These are phyloP conservation scores for Saccopteryx leptura DNA, from an alignment of 2,113 vertebrate genomes.

Conservation along the genomic window DNA sequence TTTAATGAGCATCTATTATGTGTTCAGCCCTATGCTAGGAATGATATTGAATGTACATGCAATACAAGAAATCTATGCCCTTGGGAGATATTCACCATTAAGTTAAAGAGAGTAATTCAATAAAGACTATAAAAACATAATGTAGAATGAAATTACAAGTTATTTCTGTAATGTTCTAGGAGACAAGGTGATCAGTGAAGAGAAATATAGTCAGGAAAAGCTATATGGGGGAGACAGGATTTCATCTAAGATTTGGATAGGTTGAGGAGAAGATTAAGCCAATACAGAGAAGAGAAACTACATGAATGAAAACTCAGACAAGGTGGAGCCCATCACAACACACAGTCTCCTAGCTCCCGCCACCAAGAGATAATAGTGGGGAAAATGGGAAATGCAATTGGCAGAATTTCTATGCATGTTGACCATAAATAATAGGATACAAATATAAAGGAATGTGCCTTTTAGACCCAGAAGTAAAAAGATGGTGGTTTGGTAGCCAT, in stretches of 20 bases:
- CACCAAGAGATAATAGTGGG: not conserved
- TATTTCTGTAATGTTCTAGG: not conserved
- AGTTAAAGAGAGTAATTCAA: conserved; percentile 40
- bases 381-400: not conserved
- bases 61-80: not conserved
- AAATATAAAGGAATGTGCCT: conserved; percentile 27
- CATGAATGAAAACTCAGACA: not conserved
- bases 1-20: not conserved
- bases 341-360: too few species aligned
- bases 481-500: not conserved
- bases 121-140: conserved; percentile 24
- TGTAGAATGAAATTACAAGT: not conserved
- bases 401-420: conserved; percentile 20
- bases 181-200: not conserved
- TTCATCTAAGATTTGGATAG: not conserved
- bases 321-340: not conserved
- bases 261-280: not conserved
- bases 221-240: not conserved
- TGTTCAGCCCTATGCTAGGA: not conserved
- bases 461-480: conserved; percentile 30
- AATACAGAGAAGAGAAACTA: not conserved
- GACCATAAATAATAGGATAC: conserved; percentile 36
- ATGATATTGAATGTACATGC: not conserved
- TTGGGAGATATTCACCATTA: conserved; percentile 14
- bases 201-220: not conserved